Conservation (phyloP, 1,140 invertebrate genomes). For the Babylonia areolata region DNA sequence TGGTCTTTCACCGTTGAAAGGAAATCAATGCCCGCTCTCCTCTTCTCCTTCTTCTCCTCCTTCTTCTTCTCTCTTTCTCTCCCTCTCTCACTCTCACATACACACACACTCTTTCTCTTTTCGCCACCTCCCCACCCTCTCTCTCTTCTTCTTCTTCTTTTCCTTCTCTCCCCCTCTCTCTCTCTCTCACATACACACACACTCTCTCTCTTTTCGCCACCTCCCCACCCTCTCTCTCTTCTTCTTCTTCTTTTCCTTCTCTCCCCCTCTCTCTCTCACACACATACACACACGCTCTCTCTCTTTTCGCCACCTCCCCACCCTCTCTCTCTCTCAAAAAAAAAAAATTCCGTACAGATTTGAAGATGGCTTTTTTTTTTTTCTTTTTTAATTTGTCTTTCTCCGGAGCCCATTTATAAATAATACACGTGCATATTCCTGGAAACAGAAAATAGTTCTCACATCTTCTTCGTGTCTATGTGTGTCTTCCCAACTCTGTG, state of each 20-base stretch:
- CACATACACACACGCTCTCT: not conserved
- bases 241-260: not conserved
- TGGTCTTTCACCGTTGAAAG: no score
- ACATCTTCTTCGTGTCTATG: no score
- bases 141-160: not conserved
- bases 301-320: not conserved
- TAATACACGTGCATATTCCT: no score
- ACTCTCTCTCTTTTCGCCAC: not conserved
- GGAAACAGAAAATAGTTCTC: no score
- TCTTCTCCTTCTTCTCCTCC: no score
- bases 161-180: not conserved
- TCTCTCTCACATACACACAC: not conserved
- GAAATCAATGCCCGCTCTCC: no score
- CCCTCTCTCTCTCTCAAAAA: not conserved
- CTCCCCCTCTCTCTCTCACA: not conserved
- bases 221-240: not conserved
- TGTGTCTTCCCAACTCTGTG: no score
- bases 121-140: not conserved
- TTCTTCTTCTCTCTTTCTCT: not conserved
- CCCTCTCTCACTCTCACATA: not conserved
- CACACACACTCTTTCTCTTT: not conserved
- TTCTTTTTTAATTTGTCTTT: no score
- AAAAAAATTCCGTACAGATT: no score
- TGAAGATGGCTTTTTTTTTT: no score
- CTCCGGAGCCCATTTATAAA: no score